Evolutionary conservation across 1,140 invertebrate species (phyloP), one percentile per base, ranked within the genome.

Genomic region (Heterodera carotae): DNA sequence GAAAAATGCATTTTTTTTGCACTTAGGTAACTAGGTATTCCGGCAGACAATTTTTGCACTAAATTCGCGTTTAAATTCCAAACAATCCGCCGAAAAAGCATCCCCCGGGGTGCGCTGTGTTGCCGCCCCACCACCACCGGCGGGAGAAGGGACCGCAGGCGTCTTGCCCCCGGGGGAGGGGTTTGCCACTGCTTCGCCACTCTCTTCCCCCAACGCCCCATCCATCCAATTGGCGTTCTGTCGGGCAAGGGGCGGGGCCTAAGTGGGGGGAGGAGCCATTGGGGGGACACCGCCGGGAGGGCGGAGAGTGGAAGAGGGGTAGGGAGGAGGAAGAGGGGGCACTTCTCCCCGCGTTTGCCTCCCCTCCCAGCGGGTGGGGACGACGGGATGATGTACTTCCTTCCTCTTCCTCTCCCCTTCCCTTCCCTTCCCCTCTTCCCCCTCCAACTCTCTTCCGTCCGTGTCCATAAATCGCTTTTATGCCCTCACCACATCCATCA

Each of bases 401-500:
- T 29, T 22, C 62, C 27, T 22, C 22, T n/a, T 25, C 62, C 27
- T 10, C 22, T 25, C 10, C 62, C 27, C 25, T 66, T 25, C 62
- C 62, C 27, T 8, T 22, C 62, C 2, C 62, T 22, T 29, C 62
- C n/a, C 2, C 60, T 31, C 29, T 62, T 22, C 12, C 62, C 60
- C 22, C 29, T 62, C 25, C 12, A n/a, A 31, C 62, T 34, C 62
- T 66, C 60, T n/a, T 31, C 60, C 60, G 29, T 34, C n/a, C 59
- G 62, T 29, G 62, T 66, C 62, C 62, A 66, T 66, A 66, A 66
- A 66, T 66, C 62, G 27, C 62, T 34, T 66, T 66, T 66, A 66
- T 34, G 62, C 12, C n/a, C n/a, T n/a, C 39, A 8, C 2, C 62
- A n/a, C 33, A 53, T 53, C 48, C 48, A 53, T 53, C 48, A 53